These are phyloP conservation scores for Agrotis clavis DNA, from an alignment of 2,888 invertebrate species.

Conservation along the genomic window DNA sequence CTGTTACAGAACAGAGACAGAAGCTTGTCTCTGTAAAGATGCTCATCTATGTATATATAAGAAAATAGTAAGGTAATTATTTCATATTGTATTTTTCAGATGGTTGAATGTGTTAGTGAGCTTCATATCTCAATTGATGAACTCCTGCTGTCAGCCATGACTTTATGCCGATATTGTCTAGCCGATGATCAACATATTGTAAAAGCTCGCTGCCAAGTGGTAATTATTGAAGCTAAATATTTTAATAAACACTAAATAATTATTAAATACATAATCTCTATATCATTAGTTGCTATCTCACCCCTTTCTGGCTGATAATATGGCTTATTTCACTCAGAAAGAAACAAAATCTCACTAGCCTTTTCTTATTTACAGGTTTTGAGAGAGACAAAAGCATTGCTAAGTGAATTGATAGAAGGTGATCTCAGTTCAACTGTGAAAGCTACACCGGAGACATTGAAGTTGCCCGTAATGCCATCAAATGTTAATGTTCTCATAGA, in stretches of 20 bases:
- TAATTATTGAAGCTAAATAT: conserved; percentile 69
- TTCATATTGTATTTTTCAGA: conserved; percentile 71
- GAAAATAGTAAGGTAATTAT: not conserved
- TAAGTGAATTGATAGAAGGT: conserved; percentile 83
- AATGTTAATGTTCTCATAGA: conserved; percentile 91
- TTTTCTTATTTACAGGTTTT: conserved; percentile 83
- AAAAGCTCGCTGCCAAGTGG: conserved; percentile 90
- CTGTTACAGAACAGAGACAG: not conserved
- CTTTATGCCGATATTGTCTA: conserved; percentile 83
- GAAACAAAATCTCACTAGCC: not conserved
- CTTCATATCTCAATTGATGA: conserved; percentile 85
- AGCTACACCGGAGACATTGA: conserved; percentile 77
- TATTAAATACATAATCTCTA: not conserved
- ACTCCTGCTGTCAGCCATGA: conserved; percentile 85
- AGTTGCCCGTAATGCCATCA: conserved; percentile 84
- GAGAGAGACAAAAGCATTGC: conserved; percentile 86
- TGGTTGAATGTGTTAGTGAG: conserved; percentile 79
- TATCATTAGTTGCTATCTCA: too few relatives aligned
- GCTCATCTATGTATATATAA: too few relatives aligned
- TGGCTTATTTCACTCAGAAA: not conserved
- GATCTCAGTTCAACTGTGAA: conserved; percentile 88
- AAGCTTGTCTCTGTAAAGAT: too few relatives aligned
- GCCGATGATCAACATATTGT: conserved; percentile 85
- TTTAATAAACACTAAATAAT: not conserved
- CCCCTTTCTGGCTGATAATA: too few relatives aligned